Evolutionary conservation across 2,113 vertebrate genomes (phyloP).

Genomic region (Scomber scombrus): DNA sequence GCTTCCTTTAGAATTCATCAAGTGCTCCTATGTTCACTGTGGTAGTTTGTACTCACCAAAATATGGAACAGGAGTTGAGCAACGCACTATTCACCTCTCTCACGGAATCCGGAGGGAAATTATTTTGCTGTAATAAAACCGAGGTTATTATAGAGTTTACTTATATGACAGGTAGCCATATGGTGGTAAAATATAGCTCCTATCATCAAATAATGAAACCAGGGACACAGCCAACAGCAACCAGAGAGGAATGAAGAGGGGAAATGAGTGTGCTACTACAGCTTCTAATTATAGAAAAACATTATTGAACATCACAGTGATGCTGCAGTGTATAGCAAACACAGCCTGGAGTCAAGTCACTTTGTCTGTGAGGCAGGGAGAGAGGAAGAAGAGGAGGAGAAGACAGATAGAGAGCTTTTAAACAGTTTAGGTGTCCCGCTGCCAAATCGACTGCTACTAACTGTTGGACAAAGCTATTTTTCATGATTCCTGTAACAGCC

Average conservation of each 20-base stretch:
- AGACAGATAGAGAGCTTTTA: slow-evolving; percentile 32
- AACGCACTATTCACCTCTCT: neutral
- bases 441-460: slow-evolving; percentile 32
- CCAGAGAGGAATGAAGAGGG: slow-evolving; percentile 51
- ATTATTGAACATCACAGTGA: slow-evolving; percentile 69
- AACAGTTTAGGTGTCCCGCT: slow-evolving; percentile 30
- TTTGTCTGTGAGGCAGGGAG: slow-evolving; percentile 25
- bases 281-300: slow-evolving; percentile 77
- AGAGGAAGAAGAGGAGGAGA: slow-evolving; percentile 13
- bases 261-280: slow-evolving; percentile 47
- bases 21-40: slow-evolving; percentile 23
- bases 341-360: slow-evolving; percentile 56
- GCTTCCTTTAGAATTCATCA: slow-evolving; percentile 51
- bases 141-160: slow-evolving; percentile 40
- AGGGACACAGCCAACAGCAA: slow-evolving; percentile 40
- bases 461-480: slow-evolving; percentile 23
- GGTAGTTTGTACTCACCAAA: neutral
- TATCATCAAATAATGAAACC: slow-evolving; percentile 36
- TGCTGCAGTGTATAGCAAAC: slow-evolving; percentile 60
- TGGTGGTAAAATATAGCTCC: slow-evolving; percentile 49
- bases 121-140: slow-evolving; percentile 53
- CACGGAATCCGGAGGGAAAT: slow-evolving; percentile 51
- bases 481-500: slow-evolving; percentile 22
- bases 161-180: slow-evolving; percentile 56
- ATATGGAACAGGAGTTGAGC: neutral